Evolutionary conservation across 2,797 vertebrate genomes (phyloP).

Genomic region (Molossus molossus): DNA sequence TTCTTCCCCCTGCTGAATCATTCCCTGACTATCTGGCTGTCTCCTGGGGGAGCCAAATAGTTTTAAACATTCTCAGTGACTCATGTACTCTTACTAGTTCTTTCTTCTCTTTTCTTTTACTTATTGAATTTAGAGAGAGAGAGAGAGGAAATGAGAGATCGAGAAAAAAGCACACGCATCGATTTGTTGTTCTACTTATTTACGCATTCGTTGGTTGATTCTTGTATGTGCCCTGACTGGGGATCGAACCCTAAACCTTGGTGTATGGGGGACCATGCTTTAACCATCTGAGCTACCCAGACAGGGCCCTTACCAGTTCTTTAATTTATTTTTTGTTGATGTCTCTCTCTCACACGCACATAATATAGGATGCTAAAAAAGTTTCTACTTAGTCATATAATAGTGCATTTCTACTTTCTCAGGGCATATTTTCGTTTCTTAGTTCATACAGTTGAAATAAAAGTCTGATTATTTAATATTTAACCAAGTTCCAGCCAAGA

Average conservation of each 20-base stretch:
- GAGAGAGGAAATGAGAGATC: background rate
- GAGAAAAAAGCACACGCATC: background rate
- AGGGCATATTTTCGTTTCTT: constrained; percentile 33
- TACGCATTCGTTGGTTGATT: background rate
- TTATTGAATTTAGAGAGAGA: constrained; percentile 49
- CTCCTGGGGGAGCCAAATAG: constrained; percentile 64
- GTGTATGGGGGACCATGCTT: background rate
- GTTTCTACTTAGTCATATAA: constrained; percentile 5
- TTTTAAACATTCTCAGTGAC: constrained; percentile 77
- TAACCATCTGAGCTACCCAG: background rate
- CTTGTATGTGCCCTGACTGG: background rate
- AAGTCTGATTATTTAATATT: constrained; percentile 31
- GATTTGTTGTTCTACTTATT: background rate
- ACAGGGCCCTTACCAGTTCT: background rate
- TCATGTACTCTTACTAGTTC: constrained; percentile 50
- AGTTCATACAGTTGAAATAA: background rate
- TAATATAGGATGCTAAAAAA: background rate
- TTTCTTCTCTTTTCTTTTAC: background rate
- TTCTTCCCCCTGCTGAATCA: constrained; percentile 75
- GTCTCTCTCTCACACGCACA: background rate
- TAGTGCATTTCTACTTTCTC: background rate
- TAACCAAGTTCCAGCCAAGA: background rate
- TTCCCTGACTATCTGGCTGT: background rate
- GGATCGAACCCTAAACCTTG: background rate
- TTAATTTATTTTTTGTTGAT: constrained; percentile 62